A percentile compares a stretch with the other conserved stretches of the same genome.
Evolutionary conservation across 2,797 vertebrate species (phyloP).

Genomic region (Gouania willdenowi): DNA sequence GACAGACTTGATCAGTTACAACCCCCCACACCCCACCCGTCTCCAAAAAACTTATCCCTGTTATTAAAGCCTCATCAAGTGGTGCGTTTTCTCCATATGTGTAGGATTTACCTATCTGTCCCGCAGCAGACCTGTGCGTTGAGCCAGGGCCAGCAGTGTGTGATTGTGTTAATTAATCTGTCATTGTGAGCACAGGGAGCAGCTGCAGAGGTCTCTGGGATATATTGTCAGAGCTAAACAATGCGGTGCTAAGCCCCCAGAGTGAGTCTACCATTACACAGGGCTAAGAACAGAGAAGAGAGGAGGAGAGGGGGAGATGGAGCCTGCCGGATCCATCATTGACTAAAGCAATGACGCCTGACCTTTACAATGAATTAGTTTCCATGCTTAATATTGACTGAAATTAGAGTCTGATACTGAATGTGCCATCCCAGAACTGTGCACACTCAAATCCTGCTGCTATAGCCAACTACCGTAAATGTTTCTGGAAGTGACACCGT

Average conservation of each 20-base stretch:
- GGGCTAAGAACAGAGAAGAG: slow-evolving; percentile 77
- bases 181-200: slow-evolving; percentile 94
- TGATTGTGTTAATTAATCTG: slow-evolving; percentile 99
- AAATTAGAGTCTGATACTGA: slow-evolving; percentile 89
- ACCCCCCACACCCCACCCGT: slow-evolving; percentile 22
- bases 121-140: slow-evolving; percentile 93
- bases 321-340: slow-evolving; percentile 86
- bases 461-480: slow-evolving; percentile 62
- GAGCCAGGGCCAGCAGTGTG: slow-evolving; percentile 93
- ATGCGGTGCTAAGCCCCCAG: slow-evolving; percentile 92
- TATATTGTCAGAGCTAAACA: slow-evolving; percentile 97
- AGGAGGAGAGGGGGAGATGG: slow-evolving; percentile 41
- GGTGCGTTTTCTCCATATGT: slow-evolving; percentile 82
- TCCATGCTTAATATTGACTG: slow-evolving; percentile 91
- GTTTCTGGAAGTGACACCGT: slow-evolving; percentile 61
- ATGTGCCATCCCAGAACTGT: slow-evolving; percentile 81
- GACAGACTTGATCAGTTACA: slow-evolving; percentile 70
- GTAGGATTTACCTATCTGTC: slow-evolving; percentile 98
- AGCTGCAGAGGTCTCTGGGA: slow-evolving; percentile 95
- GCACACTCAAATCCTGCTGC: slow-evolving; percentile 78
- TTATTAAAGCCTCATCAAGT: slow-evolving; percentile 77
- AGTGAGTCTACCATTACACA: slow-evolving; percentile 95
- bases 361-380: slow-evolving; percentile 92
- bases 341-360: slow-evolving; percentile 91
- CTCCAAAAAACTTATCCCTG: slow-evolving; percentile 65